Evolutionary conservation across 2,113 vertebrate species (phyloP), one percentile per base, ranked within the genome.

Genomic region (Girardinichthys multiradiatus): DNA sequence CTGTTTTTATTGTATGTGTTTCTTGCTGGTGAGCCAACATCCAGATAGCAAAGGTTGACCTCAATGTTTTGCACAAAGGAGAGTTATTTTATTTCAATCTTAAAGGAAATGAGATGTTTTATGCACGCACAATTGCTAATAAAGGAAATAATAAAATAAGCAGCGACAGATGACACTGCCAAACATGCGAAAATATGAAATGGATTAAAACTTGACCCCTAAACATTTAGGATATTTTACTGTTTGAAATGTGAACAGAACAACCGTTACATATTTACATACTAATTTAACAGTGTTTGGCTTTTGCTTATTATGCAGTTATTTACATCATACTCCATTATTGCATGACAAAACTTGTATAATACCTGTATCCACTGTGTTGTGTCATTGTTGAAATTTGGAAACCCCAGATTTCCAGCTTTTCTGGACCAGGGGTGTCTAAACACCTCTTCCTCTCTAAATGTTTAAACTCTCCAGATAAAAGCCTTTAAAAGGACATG

Each of bases 321-420:
- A 30, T 66, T 73, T 62, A 71, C 54, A 64, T 31, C 45, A 28
- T 39, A 74, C 45, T 71, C 51, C 77, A 26, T 76, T 74, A 74
- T 66, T 89, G 89, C 91, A 90, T 87, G 89, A 77, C 19, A 72
- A 77, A 74, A 79, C 58, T 59, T 61, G 63, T 88, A 68, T 81
- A 72, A 70, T n/a, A 54, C 19, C 35, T 69, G 69, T 87, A 76
- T 84, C 48, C 59, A 27, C n/a, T 78, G 73, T 82, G 69, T 83
- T 64, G 81, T 87, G 63, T 85, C 74, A 57, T 54, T 82, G 71
- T 86, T 69, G 73, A 19, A 19, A 45, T 45, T 14, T 19, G 42
- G 42, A 45, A 45, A 45, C 42, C 42, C 82, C 61, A n/a, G 26
- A 63, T 75, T 71, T 73, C 12, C 72, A 69, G 26, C 4, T 45